Conservation (phyloP, 2,888 invertebrate species). For the Synanthedon tipuliformis region DNA sequence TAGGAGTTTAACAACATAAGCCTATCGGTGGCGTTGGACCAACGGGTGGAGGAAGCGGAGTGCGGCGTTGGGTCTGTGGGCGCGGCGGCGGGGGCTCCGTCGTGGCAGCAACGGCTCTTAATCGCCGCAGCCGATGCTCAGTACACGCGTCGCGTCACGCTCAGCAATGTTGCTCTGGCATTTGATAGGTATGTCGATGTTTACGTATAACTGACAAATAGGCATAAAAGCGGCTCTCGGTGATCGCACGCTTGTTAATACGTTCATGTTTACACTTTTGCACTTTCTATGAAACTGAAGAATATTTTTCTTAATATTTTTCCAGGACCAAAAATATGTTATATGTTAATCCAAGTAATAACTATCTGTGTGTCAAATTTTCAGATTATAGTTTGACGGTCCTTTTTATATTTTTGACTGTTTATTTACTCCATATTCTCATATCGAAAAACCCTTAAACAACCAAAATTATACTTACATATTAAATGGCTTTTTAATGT, state of each 20-base stretch:
- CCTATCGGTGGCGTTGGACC: constrained; percentile 55
- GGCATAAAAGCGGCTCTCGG: too few species aligned
- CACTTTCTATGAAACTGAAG: too few species aligned
- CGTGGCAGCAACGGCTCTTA: constrained; percentile 86
- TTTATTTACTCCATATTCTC: too few species aligned
- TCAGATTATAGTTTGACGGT: too few species aligned
- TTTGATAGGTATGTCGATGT: constrained; percentile 62
- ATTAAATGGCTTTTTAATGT: neutral
- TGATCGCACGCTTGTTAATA: too few species aligned
- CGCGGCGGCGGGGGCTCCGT: constrained; percentile 77
- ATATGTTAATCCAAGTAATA: too few species aligned
- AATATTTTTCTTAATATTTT: too few species aligned
- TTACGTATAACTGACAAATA: too few species aligned
- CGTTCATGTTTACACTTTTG: too few species aligned
- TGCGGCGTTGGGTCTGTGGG: constrained; percentile 13
- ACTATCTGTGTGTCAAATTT: too few species aligned
- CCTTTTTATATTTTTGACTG: too few species aligned
- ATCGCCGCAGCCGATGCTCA: constrained; percentile 91
- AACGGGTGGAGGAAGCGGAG: constrained; percentile 34
- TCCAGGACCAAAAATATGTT: too few species aligned
- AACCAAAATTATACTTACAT: neutral
- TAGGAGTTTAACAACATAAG: constrained; percentile 58
- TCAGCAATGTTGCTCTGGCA: constrained; percentile 73
- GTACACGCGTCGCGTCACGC: constrained; percentile 80
- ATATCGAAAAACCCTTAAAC: neutral